A percentile compares a stretch with the other conserved stretches of the same genome.
phyloP scores from a whole-genome alignment of 2,113 vertebrate species.

The Daboia siamensis region DNA sequence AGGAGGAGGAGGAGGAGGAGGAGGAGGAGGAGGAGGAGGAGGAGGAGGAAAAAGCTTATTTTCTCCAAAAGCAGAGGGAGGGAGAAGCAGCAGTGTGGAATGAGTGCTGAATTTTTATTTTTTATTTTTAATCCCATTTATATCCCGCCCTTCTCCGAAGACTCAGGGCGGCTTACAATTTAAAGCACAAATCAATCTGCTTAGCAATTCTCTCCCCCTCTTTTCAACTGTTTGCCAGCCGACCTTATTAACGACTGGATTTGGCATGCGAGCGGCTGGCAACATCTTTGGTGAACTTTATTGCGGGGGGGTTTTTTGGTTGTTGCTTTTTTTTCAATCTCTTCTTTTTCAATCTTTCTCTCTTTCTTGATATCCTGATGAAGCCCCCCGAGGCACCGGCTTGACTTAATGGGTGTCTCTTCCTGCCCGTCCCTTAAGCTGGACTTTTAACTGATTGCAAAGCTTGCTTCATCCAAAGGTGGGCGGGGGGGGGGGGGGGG shows the following conservation, averaged over 20 bases:
- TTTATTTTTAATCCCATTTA: too few species aligned
- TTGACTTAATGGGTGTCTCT: conserved; percentile 70
- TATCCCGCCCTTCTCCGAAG: too few species aligned
- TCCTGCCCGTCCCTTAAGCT: conserved; percentile 80
- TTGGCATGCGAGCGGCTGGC: neutral
- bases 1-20: neutral
- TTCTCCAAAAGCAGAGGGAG: neutral
- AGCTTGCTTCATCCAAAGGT: conserved; percentile 56
- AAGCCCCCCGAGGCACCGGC: conserved; percentile 47
- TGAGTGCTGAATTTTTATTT: neutral
- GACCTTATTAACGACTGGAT: neutral
- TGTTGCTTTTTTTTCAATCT: conserved; percentile 46
- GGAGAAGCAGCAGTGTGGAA: neutral
- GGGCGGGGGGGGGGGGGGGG: conserved; percentile 28
- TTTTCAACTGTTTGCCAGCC: conserved; percentile 23
- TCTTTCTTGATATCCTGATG: neutral
- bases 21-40: too few species aligned
- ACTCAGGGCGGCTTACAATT: too few species aligned
- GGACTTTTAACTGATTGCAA: conserved; percentile 81
- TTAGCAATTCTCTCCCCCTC: conserved; percentile 4
- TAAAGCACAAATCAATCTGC: too few species aligned
- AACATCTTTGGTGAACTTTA: conserved; percentile 33
- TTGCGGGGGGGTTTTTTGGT: neutral
- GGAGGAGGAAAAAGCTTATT: neutral
- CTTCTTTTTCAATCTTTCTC: conserved; percentile 30